Conservation (phyloP, 64 coral and sea anemone species). For the Porites lutea region DNA sequence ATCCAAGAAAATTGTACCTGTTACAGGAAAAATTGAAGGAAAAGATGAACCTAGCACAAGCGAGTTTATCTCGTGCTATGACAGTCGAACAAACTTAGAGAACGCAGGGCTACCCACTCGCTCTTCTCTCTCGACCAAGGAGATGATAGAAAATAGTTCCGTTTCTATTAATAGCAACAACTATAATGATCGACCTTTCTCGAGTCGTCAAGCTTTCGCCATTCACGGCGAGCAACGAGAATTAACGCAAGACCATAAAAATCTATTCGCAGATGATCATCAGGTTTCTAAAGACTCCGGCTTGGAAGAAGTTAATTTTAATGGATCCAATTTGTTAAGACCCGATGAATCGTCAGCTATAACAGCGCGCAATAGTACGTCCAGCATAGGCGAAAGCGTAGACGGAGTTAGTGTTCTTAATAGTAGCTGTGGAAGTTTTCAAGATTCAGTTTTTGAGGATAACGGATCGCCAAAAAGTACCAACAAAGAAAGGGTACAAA, state of each 20-base stretch:
- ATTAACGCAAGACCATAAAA: background rate
- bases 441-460: conserved; percentile 1
- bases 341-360: background rate
- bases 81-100: background rate
- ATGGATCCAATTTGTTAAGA: background rate
- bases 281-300: conserved; percentile 20
- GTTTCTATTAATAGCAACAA: conserved; percentile 6
- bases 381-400: background rate
- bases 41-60: background rate
- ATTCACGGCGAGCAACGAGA: background rate
- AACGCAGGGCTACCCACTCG: background rate
- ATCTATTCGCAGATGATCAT: background rate
- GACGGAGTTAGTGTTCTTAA: background rate
- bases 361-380: background rate
- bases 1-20: conserved; percentile 70
- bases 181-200: background rate
- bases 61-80: background rate
- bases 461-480: background rate
- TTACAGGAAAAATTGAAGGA: conserved; percentile 49
- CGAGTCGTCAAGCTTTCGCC: background rate
- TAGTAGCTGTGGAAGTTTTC: conserved; percentile 10
- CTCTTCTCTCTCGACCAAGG: background rate
- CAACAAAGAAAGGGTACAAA: background rate
- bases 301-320: background rate
- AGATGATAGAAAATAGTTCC: background rate